These are phyloP conservation scores for Melanotaenia pygmaea DNA, from an alignment of 2,797 vertebrate genomes.

Conservation along the genomic window DNA sequence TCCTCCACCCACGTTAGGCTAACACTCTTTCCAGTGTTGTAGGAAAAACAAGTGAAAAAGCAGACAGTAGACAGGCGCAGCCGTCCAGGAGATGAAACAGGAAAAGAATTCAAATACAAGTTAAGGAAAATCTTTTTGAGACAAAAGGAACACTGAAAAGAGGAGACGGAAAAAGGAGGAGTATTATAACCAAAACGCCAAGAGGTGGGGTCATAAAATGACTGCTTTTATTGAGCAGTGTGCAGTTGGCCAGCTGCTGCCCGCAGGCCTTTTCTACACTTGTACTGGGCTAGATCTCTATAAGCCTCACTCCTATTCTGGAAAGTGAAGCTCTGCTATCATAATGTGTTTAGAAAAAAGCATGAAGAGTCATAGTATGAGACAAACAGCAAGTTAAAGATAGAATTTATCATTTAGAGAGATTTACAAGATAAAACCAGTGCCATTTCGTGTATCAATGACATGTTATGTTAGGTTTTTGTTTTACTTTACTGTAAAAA, in stretches of 20 bases:
- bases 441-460: neutral
- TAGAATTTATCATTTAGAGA: neutral
- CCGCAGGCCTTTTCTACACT: constrained; percentile 52
- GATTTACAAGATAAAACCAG: neutral
- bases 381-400: neutral
- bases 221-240: constrained; percentile 68
- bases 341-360: neutral
- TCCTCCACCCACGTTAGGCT: neutral
- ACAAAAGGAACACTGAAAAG: constrained; percentile 28
- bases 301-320: constrained; percentile 12
- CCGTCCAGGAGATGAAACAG: constrained; percentile 4
- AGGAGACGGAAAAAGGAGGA: constrained; percentile 30
- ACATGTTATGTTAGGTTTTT: neutral
- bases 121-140: constrained; percentile 15
- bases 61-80: constrained; percentile 2
- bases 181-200: constrained; percentile 72
- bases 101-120: constrained; percentile 22
- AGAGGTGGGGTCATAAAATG: constrained; percentile 66
- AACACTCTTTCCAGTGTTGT: constrained; percentile 6
- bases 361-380: neutral
- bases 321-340: constrained; percentile 4
- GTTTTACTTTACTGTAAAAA: neutral
- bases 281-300: constrained; percentile 28
- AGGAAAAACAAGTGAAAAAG: constrained; percentile 9
- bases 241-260: constrained; percentile 54